Percentiles rank a stretch among this genome's conserved stretches.
phyloP scores from a whole-genome alignment of 2,113 vertebrate genomes.

The Pseudois nayaur region DNA sequence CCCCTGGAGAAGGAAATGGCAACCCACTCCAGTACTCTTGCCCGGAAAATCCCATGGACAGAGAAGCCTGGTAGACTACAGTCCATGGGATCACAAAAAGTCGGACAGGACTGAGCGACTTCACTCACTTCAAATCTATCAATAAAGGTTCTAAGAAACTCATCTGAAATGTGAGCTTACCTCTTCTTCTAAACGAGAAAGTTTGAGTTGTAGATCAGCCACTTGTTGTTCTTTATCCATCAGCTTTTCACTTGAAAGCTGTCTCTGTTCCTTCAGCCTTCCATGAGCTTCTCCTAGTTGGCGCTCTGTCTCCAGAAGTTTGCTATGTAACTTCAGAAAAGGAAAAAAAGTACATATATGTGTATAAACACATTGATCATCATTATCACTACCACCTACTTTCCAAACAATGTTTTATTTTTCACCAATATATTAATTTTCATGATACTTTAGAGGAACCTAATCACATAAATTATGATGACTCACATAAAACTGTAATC shows the following conservation, averaged over 20 bases:
- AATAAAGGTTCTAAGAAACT: background rate
- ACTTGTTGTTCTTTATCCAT: conserved; percentile 97
- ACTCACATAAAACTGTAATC: background rate
- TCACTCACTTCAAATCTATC: background rate
- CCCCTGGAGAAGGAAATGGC: too few species aligned
- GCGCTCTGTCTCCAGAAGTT: conserved; percentile 94
- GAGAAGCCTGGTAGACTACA: too few species aligned
- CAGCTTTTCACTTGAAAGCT: conserved; percentile 96
- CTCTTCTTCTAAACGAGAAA: conserved; percentile 95
- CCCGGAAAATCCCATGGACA: too few species aligned
- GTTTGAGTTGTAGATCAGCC: conserved; percentile 93
- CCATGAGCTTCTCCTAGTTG: conserved; percentile 96
- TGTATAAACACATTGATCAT: background rate
- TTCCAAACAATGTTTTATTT: background rate
- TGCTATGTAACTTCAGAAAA: conserved; percentile 88
- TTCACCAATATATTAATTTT: background rate
- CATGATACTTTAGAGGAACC: background rate
- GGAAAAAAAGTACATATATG: background rate
- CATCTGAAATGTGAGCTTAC: conserved; percentile 73
- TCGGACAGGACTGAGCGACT: too few species aligned
- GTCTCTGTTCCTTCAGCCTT: conserved; percentile 97
- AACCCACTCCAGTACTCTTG: too few species aligned
- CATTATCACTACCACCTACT: background rate
- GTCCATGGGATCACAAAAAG: too few species aligned
- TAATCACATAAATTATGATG: background rate